A percentile compares a stretch with the other conserved stretches of the same genome.
Conservation (phyloP, 2,797 vertebrate species). For the Lepus oiostolus region DNA sequence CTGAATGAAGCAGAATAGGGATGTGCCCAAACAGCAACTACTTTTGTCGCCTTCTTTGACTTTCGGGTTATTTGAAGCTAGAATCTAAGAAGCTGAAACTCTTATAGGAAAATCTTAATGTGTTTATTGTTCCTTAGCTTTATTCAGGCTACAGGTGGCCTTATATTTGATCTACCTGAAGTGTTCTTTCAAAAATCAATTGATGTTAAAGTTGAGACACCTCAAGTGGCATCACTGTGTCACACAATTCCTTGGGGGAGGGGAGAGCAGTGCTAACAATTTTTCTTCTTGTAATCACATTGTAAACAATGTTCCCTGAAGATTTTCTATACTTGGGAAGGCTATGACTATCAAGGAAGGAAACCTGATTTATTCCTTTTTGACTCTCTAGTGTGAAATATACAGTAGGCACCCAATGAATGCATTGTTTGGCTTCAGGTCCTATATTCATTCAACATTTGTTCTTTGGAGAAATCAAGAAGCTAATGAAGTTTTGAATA, state of each 20-base stretch:
- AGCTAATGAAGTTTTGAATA: background rate
- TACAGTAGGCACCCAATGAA: background rate
- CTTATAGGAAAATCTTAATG: background rate
- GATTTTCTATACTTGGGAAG: background rate
- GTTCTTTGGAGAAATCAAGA: slow-evolving; percentile 7
- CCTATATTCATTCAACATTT: background rate
- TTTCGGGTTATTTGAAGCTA: slow-evolving; percentile 27
- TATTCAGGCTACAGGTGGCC: slow-evolving; percentile 13
- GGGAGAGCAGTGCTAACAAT: background rate
- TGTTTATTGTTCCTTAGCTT: slow-evolving; percentile 5
- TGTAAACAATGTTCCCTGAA: background rate
- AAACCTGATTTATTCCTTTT: background rate
- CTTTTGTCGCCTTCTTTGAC: background rate
- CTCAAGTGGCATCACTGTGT: background rate
- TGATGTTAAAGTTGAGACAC: background rate
- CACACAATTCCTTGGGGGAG: background rate
- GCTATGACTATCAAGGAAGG: background rate
- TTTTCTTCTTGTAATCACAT: background rate
- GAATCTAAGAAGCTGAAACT: slow-evolving; percentile 31
- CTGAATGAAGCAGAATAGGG: background rate
- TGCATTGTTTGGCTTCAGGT: background rate
- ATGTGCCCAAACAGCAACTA: background rate
- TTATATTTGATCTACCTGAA: background rate
- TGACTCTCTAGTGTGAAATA: background rate
- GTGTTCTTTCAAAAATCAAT: background rate